Conservation (phyloP, 2,797 vertebrate species). For the Chloroceryle amazona region DNA sequence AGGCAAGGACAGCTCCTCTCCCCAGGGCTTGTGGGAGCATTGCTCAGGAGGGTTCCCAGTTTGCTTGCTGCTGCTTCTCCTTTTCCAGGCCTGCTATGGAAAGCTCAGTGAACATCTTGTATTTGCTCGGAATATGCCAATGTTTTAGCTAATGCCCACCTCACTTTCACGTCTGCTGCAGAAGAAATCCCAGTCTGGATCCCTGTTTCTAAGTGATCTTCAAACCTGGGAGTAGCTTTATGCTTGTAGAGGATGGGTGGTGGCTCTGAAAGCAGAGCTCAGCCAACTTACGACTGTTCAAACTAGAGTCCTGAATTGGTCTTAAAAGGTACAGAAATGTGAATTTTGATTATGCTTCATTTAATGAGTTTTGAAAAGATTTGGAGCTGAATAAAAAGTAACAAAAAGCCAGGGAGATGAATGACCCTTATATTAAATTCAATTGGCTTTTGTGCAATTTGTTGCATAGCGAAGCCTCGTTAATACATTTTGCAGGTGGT, state of each 20-base stretch:
- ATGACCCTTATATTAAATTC: constrained; percentile 77
- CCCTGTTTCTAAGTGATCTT: neutral
- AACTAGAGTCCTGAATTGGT: neutral
- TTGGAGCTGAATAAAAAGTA: constrained; percentile 75
- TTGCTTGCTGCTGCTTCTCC: neutral
- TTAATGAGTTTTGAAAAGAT: constrained; percentile 80
- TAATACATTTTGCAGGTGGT: constrained; percentile 75
- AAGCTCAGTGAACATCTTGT: fast-evolving
- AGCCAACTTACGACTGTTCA: neutral
- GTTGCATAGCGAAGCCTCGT: constrained; percentile 75
- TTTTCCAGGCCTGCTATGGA: neutral
- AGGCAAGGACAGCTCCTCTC: neutral
- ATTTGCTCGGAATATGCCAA: neutral
- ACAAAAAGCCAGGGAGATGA: constrained; percentile 73
- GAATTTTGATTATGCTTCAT: constrained; percentile 76
- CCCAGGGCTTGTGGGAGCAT: neutral
- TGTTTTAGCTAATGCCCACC: neutral
- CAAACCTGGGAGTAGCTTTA: neutral
- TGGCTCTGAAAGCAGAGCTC: neutral
- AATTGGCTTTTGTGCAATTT: constrained; percentile 77
- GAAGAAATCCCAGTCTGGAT: neutral
- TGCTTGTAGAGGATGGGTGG: neutral
- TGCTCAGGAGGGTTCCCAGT: neutral
- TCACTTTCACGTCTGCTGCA: neutral
- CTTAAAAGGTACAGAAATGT: constrained; percentile 49